Evolutionary conservation across 2,888 invertebrate species (phyloP).

Genomic region (Psylliodes chrysocephalus): DNA sequence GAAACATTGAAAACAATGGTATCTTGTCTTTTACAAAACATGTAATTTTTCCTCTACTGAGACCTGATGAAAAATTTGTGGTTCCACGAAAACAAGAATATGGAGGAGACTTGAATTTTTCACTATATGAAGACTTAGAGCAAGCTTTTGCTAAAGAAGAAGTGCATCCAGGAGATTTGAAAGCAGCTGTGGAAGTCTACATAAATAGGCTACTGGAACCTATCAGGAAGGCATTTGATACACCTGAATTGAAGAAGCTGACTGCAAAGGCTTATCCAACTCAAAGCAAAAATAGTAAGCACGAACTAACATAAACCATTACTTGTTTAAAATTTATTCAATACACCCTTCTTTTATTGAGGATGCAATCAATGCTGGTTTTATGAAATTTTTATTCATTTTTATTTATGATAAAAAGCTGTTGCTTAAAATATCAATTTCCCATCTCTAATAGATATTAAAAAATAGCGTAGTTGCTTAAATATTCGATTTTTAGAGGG

Average conservation of each 20-base stretch:
- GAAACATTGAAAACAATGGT: slow-evolving; percentile 94
- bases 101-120: slow-evolving; percentile 82
- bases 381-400: too few relatives aligned
- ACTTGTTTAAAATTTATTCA: too few relatives aligned
- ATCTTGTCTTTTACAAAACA: slow-evolving; percentile 93
- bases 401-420: too few relatives aligned
- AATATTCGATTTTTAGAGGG: slow-evolving; percentile 21
- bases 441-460: too few relatives aligned
- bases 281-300: slow-evolving; percentile 68
- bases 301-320: too few relatives aligned
- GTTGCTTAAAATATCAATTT: too few relatives aligned
- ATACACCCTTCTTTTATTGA: too few relatives aligned
- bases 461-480: neutral
- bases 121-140: slow-evolving; percentile 81
- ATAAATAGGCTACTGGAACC: slow-evolving; percentile 90
- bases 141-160: slow-evolving; percentile 81
- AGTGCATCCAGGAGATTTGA: slow-evolving; percentile 95
- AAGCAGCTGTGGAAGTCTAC: slow-evolving; percentile 82
- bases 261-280: slow-evolving; percentile 87
- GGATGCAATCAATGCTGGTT: too few relatives aligned
- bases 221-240: slow-evolving; percentile 85
- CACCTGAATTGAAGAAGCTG: slow-evolving; percentile 81
- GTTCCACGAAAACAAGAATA: slow-evolving; percentile 77
- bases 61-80: slow-evolving; percentile 76
- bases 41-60: slow-evolving; percentile 87